These are phyloP conservation scores for Pharmacophagus antenor DNA, from an alignment of 2,888 invertebrate species.

Conservation along the genomic window DNA sequence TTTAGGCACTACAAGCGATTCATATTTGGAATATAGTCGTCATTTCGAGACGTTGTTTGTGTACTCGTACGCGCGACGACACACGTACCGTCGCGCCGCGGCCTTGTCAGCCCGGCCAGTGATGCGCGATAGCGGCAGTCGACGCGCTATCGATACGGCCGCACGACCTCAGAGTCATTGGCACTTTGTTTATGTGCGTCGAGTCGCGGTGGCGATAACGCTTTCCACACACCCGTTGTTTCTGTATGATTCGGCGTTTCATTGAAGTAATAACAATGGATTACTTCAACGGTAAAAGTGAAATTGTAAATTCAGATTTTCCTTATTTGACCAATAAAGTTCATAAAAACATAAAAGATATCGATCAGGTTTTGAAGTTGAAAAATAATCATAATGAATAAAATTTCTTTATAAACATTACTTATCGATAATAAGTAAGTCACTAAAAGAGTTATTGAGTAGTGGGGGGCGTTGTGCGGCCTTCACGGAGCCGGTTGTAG, in stretches of 20 bases:
- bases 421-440: conserved; percentile 63
- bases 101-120: conserved; percentile 72
- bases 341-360: too few species aligned
- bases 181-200: conserved; percentile 67
- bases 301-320: too few species aligned
- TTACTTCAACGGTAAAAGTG: background rate
- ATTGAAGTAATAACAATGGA: background rate
- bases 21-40: conserved; percentile 52
- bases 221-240: conserved; percentile 32
- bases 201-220: conserved; percentile 62
- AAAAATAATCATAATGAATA: background rate
- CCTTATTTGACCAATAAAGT: too few species aligned
- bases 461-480: conserved; percentile 68
- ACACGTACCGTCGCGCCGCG: conserved; percentile 60
- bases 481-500: conserved; percentile 78
- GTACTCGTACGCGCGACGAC: conserved; percentile 41
- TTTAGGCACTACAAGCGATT: conserved; percentile 41
- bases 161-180: conserved; percentile 71
- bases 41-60: conserved; percentile 47
- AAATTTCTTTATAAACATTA: conserved; percentile 2
- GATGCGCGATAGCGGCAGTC: conserved; percentile 58
- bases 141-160: conserved; percentile 67
- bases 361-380: too few species aligned
- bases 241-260: conserved; percentile 46
- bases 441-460: conserved; percentile 50